A percentile compares a stretch with the other conserved stretches of the same genome.
Conservation (phyloP, 2,113 vertebrate genomes). For the Pteronura brasiliensis region DNA sequence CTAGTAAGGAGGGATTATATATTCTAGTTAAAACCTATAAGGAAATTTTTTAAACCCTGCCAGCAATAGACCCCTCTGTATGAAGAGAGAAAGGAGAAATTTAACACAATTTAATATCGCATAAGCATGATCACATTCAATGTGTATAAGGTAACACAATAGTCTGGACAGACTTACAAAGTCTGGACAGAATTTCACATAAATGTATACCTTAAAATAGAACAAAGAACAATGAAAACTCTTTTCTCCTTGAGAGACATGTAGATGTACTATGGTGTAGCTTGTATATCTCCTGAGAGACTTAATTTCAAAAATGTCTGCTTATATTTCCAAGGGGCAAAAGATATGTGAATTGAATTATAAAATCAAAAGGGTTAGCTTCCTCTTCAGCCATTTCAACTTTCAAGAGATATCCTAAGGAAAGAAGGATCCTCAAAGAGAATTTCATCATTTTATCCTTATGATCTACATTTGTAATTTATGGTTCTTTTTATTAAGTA, state of each 20-base stretch:
- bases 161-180: background rate
- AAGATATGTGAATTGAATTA: background rate
- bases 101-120: background rate
- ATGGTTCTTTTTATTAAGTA: background rate
- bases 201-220: background rate
- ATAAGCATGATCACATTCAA: background rate
- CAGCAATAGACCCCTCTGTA: background rate
- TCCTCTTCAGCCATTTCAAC: background rate
- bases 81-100: background rate
- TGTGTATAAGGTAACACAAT: background rate
- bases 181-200: background rate
- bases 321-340: background rate
- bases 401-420: constrained; percentile 2
- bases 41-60: background rate
- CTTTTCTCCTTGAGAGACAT: background rate
- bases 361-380: background rate
- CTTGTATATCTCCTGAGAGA: background rate
- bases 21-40: background rate
- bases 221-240: background rate
- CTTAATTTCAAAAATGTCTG: background rate
- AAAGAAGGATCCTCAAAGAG: background rate
- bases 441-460: background rate
- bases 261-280: background rate
- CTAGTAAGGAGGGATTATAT: background rate
- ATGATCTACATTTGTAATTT: background rate